A percentile compares a stretch with the other conserved stretches of the same genome.
Conservation (phyloP, 2,113 vertebrate species). For the Cyprinodon tularosa region DNA sequence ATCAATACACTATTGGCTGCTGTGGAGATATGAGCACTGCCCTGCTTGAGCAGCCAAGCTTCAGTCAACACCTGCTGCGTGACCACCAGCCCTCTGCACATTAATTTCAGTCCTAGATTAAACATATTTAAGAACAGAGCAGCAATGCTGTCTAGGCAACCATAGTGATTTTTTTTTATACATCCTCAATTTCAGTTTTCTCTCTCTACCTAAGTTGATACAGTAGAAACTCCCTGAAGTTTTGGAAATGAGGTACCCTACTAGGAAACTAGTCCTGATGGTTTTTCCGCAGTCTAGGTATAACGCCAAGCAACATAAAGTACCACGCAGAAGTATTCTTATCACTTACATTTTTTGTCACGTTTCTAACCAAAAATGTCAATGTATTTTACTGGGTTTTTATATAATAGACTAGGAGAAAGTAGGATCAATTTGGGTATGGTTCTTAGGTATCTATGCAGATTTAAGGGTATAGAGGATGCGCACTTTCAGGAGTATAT, state of each 20-base stretch:
- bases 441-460: not conserved
- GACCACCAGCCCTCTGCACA: not conserved
- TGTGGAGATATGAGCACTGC: conserved; percentile 15
- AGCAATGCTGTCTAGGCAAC: not conserved
- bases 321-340: not conserved
- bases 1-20: conserved; percentile 48
- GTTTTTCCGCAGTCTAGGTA: not conserved
- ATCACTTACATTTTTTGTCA: not conserved
- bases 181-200: not conserved
- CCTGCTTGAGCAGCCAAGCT: conserved; percentile 17
- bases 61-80: conserved; percentile 7
- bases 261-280: not conserved
- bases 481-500: too few relatives aligned
- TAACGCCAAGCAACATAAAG: not conserved
- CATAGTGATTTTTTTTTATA: not conserved
- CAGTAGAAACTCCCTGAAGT: not conserved
- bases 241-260: not conserved
- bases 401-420: not conserved
- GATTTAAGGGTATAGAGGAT: not conserved
- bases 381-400: not conserved
- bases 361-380: not conserved
- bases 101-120: conserved; percentile 10
- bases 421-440: not conserved
- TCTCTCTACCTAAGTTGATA: not conserved
- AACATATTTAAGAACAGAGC: conserved; percentile 3